Conservation (phyloP, 2,113 vertebrate species). For the Amblyopsis rosae region DNA sequence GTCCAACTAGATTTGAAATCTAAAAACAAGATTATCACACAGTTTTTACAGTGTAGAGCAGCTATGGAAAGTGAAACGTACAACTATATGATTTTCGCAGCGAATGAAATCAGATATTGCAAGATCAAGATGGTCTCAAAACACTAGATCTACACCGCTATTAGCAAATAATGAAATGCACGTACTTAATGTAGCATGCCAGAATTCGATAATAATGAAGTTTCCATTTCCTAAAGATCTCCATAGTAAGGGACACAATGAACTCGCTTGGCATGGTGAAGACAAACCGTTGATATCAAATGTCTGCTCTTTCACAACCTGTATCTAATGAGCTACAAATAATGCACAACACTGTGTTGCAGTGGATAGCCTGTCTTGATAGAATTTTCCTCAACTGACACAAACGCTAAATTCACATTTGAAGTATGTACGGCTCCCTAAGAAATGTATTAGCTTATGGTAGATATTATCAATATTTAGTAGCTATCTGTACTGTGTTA, state of each 20-base stretch:
- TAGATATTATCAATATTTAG: too few relatives aligned
- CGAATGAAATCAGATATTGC: too few relatives aligned
- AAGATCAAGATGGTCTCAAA: neutral
- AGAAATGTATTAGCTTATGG: too few relatives aligned
- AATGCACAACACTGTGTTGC: neutral
- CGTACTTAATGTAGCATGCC: neutral
- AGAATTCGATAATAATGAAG: neutral
- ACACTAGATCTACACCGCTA: neutral
- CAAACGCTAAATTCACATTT: neutral
- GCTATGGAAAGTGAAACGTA: too few relatives aligned
- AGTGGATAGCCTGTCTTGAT: neutral
- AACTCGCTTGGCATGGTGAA: conserved; percentile 6
- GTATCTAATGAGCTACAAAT: neutral
- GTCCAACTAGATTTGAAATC: too few relatives aligned
- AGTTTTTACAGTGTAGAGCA: too few relatives aligned
- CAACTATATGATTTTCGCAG: too few relatives aligned
- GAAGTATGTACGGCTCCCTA: too few relatives aligned
- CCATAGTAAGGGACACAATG: neutral
- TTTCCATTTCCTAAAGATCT: neutral
- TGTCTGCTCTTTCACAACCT: conserved; percentile 10
- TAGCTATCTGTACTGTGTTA: too few relatives aligned
- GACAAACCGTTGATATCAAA: neutral
- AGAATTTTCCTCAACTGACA: neutral
- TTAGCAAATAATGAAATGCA: neutral
- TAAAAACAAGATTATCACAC: too few relatives aligned